Evolutionary conservation across 2,888 invertebrate genomes (phyloP), one percentile per base, ranked within the genome.

Genomic region (Hypselothyrea guttata): DNA sequence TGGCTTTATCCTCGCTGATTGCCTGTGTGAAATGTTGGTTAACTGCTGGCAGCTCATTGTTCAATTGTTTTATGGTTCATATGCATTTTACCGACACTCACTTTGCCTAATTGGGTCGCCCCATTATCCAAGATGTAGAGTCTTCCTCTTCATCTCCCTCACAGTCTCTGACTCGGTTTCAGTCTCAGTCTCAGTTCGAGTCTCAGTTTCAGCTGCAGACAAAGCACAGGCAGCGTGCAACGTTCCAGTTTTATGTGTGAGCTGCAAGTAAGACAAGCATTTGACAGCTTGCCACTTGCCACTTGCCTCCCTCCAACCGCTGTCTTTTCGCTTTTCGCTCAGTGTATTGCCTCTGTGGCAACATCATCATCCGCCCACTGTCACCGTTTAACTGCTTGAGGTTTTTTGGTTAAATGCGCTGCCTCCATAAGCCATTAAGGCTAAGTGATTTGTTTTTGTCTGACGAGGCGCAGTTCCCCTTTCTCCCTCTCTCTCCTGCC

Each of bases 91-190:
- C 56, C 63, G 60, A 58, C 84, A 84, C 75, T 84, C 82, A 87
- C 87, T 86, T 81, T 85, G 76, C 62, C 76, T 87, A 87, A 87
- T 87, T 87, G 88, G 88, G 87, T 87, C 87, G 88, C 82, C 22
- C 78, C 85, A 87, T 88, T 86, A 86, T 77, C 66, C 48, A 52
- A 48, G 61, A 65, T 54, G 71, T 22, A 45, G n/a, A n/a, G n/a
- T n/a, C n/a, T n/a, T n/a, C n/a, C n/a, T n/a, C n/a, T n/a, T n/a
- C n/a, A n/a, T n/a, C n/a, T n/a, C n/a, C n/a, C n/a, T n/a, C n/a
- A n/a, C n/a, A n/a, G n/a, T n/a, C n/a, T n/a, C n/a, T n/a, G n/a
- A n/a, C n/a, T n/a, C n/a, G n/a, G 51, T 58, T 49, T 35, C 58
- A 63, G 57, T 41, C 51, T n/a, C 69, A 45, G 47, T 49, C 49